These are phyloP conservation scores for Gadopsis bispinosus DNA, from an alignment of 2,797 vertebrate genomes.

Conservation along the genomic window DNA sequence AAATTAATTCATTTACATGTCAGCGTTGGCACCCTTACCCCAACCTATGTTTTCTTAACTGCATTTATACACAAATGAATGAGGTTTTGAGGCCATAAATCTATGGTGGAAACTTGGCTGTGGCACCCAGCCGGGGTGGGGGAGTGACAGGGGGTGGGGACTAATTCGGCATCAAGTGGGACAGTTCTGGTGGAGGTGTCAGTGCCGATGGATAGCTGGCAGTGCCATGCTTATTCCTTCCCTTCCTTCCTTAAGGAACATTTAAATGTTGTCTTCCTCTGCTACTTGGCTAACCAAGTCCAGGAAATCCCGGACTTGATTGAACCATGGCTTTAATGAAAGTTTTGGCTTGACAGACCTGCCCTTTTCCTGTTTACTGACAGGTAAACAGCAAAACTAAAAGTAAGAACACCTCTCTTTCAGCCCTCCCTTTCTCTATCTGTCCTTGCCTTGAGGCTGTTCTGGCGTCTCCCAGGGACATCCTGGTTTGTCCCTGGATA, in stretches of 20 bases:
- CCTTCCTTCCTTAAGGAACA: constrained; percentile 20
- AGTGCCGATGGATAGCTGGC: constrained; percentile 54
- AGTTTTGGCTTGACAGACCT: constrained; percentile 50
- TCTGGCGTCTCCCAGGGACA: constrained; percentile 54
- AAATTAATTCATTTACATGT: constrained; percentile 59
- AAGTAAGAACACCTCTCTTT: constrained; percentile 62
- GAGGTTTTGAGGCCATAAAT: constrained; percentile 27
- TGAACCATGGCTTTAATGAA: constrained; percentile 57
- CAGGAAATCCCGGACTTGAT: constrained; percentile 64
- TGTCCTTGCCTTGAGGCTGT: constrained; percentile 54
- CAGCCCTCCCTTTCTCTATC: constrained; percentile 44
- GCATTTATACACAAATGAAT: constrained; percentile 23
- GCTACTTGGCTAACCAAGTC: constrained; percentile 27
- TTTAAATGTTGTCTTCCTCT: constrained; percentile 26
- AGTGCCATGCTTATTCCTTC: constrained; percentile 36
- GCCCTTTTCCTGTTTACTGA: constrained; percentile 76
- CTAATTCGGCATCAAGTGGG: constrained; percentile 32
- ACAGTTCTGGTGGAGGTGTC: constrained; percentile 38
- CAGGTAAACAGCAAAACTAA: constrained; percentile 44
- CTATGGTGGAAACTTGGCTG: constrained; percentile 67
- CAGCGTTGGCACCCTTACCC: constrained; percentile 35
- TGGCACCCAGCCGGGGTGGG: constrained; percentile 19
- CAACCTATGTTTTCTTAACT: constrained; percentile 37
- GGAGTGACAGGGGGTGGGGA: constrained; percentile 44
- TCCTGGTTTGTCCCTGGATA: constrained; percentile 59